Evolutionary conservation across 2,888 invertebrate genomes (phyloP), one percentile per base, ranked within the genome.

Genomic region (Nomada ferruginata): DNA sequence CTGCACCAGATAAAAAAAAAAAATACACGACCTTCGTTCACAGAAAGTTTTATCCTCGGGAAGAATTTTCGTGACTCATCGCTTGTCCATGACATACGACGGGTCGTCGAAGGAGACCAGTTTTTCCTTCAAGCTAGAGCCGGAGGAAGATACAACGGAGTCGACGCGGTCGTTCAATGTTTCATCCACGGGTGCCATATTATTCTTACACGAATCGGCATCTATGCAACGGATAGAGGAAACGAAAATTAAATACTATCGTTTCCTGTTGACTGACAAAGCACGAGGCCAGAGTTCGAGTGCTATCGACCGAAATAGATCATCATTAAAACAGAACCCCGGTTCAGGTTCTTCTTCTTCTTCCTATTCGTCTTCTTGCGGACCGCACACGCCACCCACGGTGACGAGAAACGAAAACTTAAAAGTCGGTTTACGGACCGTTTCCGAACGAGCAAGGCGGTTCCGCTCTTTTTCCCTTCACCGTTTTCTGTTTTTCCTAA

Each of bases 231-330:
- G 36, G 66, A 15, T 66, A 71, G 68, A 78, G 78, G 71, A 82
- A 79, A 82, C 78, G 82, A 85, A 85, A 87, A 87, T 87, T 81
- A 87, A 87, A 87, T 86, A 87, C 88, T 86, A 87, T 87, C 66
- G 74, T 85, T 87, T 87, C 87, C 88, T 86, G 87, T 87, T 86
- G 85, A 87, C 87, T 85, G 85, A 87, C 85, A 76, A 82, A 82
- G 85, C 87, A 82, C 64, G 69, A 44, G 72, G 74, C 83, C 76
- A 65, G 78, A 63, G 77, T 85, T 78, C 78, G 86, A 83, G 82
- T 87, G 83, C 81, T 78, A 86, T 70, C 76, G 84, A 83, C 87
- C 76, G 83, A 84, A 87, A 87, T 87, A 87, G 87, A 88, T 44
- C 76, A 60, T 85, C 87, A 75, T 87, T 87, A 87, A 88, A 70